Base-by-base conservation (phyloP, 2,888 invertebrate species). In the Mechanitis mazaeus region DNA sequence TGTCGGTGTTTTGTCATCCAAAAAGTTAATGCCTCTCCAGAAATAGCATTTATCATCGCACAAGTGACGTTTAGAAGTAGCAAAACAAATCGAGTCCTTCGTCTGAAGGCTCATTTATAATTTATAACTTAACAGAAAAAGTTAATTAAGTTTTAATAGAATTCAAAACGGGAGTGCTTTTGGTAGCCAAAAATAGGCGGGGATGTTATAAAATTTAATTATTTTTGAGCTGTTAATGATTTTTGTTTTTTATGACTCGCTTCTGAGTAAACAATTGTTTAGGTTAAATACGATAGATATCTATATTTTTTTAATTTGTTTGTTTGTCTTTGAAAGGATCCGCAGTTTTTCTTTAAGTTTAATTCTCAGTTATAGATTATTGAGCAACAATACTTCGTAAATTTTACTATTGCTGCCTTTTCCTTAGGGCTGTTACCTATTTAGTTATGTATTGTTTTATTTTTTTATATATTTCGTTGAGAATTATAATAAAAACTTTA, bases 101-200 rank as follows among this genome's bases (percentile, higher is more conserved):
- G 79, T 76, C 73, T 77, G 77, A 77, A 79, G 83, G 77, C 80
- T 80, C 79, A 80, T 87, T 87, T 82, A 81, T 79, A 83, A 83
- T 85, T 83, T 85, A 83, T 82, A 82, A 81, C 82, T 79, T 71
- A 72, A 75, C 70, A 76, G 80, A 87, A 88, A 87, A 88, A 88
- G 87, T 86, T 90, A 90, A 90, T 90, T 90, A 90, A 89, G 89
- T 88, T 88, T 89, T 90, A 90, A 90, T 90, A 87, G 89, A 90
- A 89, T 85, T 79, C 78, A 72, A 84, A 85, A 89, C 90, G 77
- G 89, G 87, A 89, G 89, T 89, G 84, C 80, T 80, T 79, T 77
- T 87, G 88, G 90, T 90, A 90, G 90, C 89, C 84, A 87, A 89
- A 90, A 90, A 90, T 90, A 89, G 90, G 90, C 89, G 90, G 89